Evolutionary conservation across 2,888 invertebrate genomes (phyloP), one percentile per base, ranked within the genome.

Genomic region (Cheilosia vulpina): DNA sequence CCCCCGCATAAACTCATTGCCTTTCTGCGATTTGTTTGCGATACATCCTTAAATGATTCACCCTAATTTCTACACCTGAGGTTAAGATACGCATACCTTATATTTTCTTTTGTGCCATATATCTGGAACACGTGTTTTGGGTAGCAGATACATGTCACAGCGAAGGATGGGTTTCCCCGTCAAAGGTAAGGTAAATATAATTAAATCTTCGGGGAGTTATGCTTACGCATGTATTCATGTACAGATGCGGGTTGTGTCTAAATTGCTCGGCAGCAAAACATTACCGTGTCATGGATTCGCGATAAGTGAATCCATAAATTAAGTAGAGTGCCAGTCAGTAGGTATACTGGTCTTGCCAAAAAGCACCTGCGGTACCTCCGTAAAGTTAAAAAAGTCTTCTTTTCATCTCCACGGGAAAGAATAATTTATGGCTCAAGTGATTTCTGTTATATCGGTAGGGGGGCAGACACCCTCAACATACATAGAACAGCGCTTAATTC

Each of bases 171-270:
- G 53, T 71, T 60, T 65, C 21, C 41, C 9, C 71, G 63, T 71
- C 65, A 77, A 71, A 82, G 71, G 65, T 58, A 65, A 65, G 71
- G 52, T 31, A 76, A 71, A 81, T 77, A 77, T 82, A 82, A 82
- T 82, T 82, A 82, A 82, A 82, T 63, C 69, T 69, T 47, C 43
- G 21, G 24, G n/a, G 27, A 43, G 19, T 63, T 63, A n/a, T 77
- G 34, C 53, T 17, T 15, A 31, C 2, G 50, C 21, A 4, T 19
- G 9, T 50, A 31, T 6, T 52, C 24, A 2, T 13, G 50, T 50
- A 21, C 21, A 21, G 19, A 50, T 17, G 45, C 2, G 45, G 63
- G 17, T 9, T 57, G 34, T 27, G 15, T 52, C 13, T 24, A 24
- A 31, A 45, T 45, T n/a, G 43, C 38, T 9, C 34, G 31, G 34